Base-by-base conservation (phyloP, 2,113 vertebrate genomes). In the Echinops telfairi region DNA sequence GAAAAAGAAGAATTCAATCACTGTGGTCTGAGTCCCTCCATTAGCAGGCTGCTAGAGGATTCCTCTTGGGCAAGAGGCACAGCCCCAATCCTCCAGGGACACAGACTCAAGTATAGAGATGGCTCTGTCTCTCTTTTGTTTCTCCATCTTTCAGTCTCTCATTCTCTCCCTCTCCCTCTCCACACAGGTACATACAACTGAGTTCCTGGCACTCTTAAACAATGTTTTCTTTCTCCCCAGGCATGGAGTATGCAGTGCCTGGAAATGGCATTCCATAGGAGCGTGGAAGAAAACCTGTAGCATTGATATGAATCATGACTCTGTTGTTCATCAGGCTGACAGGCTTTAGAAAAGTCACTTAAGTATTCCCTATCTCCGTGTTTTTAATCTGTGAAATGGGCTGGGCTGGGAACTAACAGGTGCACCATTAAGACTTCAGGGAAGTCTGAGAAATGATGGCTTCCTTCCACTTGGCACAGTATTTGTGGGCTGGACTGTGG, bases 211-310 rank as follows among this genome's bases (percentile, higher is more conserved):
- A 23, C 29, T 20, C 23, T 23, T 25, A 53, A 36, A 17, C 11
- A n/a, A 17, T 31, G 19, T 64, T 17, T 1, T 22, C 33, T 66
- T 1, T 75, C 31, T 62, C 70, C 10, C 64, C 38, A 38, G 80
- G 29, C 7, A 17, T 15, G 20, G 33, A 38, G 10, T n/a, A 11
- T 2, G 10, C 47, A 27, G 43, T 6, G 0, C 38, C 75, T 66
- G 15, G 27, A 4, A 27, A 53, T 38, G 23, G 2, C 3, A 6
- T 47, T 8, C 2, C 43, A 27, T 1, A 1, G 1, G 29, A 2
- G 12, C 4, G 3, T 6, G 14, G n/a, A 53, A 36, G 47, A 84
- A 83, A 78, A 19, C 0, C 23, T 71, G 27, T 11, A 76, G 77
- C 36, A 20, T 20, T 0, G 0, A 6, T n/a, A 33, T 64, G 77